A percentile compares a stretch with the other conserved stretches of the same genome.
These are phyloP conservation scores for Axinella damicornis DNA, from an alignment of 37 sponge, comb jelly and placozoan genomes.

Conservation along the genomic window DNA sequence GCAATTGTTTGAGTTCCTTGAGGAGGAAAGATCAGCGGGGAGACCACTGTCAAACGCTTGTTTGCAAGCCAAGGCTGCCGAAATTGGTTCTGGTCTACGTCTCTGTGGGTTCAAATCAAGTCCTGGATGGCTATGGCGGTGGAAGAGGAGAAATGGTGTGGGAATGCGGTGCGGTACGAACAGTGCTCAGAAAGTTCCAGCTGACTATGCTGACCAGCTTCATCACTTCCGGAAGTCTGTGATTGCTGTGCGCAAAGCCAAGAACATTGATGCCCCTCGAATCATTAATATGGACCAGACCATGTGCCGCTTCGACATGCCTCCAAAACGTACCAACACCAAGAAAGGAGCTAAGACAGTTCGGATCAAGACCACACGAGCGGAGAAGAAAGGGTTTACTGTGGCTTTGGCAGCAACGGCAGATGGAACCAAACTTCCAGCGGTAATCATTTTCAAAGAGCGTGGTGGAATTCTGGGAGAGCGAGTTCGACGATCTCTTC, in stretches of 20 bases:
- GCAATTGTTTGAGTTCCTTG: conserved; percentile 3
- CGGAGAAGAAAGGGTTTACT: conserved; percentile 48
- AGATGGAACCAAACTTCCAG: conserved; percentile 17
- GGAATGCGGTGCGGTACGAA: conserved; percentile 25
- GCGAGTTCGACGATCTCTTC: not conserved
- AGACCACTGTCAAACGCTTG: conserved; percentile 13
- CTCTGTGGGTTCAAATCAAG: conserved; percentile 13
- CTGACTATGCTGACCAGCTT: conserved; percentile 16
- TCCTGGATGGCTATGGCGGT: conserved; percentile 12
- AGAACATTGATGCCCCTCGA: not conserved
- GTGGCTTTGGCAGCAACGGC: conserved; percentile 42
- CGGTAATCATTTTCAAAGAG: conserved; percentile 39
- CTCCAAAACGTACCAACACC: not conserved
- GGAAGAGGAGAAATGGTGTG: conserved; percentile 20
- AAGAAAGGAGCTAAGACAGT: not conserved
- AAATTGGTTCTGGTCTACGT: conserved; percentile 14
- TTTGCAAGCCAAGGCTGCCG: not conserved
- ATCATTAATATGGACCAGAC: conserved; percentile 53
- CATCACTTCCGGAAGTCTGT: conserved; percentile 8
- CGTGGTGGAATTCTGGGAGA: conserved; percentile 19
- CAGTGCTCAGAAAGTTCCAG: conserved; percentile 31
- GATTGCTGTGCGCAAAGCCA: not conserved
- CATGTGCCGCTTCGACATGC: conserved; percentile 47
- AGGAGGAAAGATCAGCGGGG: conserved; percentile 27
- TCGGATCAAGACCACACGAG: conserved; percentile 8